These are phyloP conservation scores for Chionoecetes opilio DNA, from an alignment of 1,140 invertebrate species.

Conservation along the genomic window DNA sequence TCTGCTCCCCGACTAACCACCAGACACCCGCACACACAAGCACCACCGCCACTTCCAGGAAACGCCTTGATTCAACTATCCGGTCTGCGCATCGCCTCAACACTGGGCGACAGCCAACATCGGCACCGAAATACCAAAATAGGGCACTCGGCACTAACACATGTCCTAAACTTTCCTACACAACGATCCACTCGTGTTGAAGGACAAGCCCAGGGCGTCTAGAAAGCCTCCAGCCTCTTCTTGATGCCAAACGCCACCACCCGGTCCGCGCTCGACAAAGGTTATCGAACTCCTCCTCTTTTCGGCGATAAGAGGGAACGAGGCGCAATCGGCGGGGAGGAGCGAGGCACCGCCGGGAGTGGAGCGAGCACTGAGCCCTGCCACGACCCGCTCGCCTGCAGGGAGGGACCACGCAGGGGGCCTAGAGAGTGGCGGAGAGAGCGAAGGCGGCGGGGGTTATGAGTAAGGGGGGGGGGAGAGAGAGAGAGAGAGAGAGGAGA, in stretches of 20 bases:
- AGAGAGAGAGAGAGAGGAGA: conserved; percentile 48
- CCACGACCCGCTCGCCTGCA: background rate
- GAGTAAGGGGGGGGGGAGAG: background rate
- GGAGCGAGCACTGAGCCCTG: conserved; percentile 22
- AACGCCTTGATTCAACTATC: background rate
- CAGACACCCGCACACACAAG: background rate
- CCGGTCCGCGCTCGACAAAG: background rate
- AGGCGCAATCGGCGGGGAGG: background rate
- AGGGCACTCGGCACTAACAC: background rate
- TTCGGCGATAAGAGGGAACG: background rate
- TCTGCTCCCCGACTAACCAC: background rate
- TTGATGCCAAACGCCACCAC: background rate
- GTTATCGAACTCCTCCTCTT: background rate
- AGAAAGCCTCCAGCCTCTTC: background rate
- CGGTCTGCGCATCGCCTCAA: background rate
- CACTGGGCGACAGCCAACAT: background rate
- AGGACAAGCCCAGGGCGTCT: background rate
- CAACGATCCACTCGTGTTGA: background rate
- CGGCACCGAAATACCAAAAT: background rate
- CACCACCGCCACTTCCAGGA: background rate
- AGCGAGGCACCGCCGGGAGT: conserved; percentile 11
- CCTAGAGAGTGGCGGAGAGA: conserved; percentile 8
- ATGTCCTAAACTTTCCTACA: background rate
- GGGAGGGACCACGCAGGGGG: background rate
- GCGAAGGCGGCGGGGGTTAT: background rate